Evolutionary conservation across 2,797 vertebrate genomes (phyloP), one percentile per base, ranked within the genome.

Genomic region (Enteromius unitaeniatus): DNA sequence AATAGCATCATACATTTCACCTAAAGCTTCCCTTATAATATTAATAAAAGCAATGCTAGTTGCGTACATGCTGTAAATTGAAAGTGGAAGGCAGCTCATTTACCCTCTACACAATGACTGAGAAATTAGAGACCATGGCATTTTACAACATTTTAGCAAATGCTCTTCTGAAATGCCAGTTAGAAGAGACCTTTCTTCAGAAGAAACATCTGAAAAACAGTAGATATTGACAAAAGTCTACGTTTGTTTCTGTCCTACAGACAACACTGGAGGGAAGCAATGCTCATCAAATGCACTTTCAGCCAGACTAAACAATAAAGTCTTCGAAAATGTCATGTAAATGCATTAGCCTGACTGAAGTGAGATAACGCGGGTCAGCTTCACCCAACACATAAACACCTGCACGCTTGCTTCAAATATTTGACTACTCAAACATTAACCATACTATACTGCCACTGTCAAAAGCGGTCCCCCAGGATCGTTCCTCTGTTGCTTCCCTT

Each of bases 381-480:
- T 70, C n/a, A 68, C 31, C 34, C 9, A 40, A 2, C 34, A 17
- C 21, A 69, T 28, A 51, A 31, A 13, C 37, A 45, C 40, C 15
- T 51, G n/a, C 23, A 23, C 17, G 6, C 17, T 34, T 34, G 70
- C 28, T 53, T 34, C 3, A 53, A 34, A 68, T 55, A 13, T 75
- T 3, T 26, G 21, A 58, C 3, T 23, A 6, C 74, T 60, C 51
- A 42, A 60, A 58, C 1, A 0, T 55, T 31, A 1, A 73, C 55
- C 0, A 73, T 3, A 17, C 4, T 53, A 34, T 40, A 23, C 2
- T 75, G 88, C 84, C 87, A 49, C 85, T 89, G 92, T 93, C 90
- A 90, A 90, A 92, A 87, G 86, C 89, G 88, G 90, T 91, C 90
- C 86, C 65, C 31, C 85, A 75, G 73, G 88, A 91, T 92, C 93